phyloP scores from a whole-genome alignment of 2,797 vertebrate species.

The Microcaecilia unicolor region DNA sequence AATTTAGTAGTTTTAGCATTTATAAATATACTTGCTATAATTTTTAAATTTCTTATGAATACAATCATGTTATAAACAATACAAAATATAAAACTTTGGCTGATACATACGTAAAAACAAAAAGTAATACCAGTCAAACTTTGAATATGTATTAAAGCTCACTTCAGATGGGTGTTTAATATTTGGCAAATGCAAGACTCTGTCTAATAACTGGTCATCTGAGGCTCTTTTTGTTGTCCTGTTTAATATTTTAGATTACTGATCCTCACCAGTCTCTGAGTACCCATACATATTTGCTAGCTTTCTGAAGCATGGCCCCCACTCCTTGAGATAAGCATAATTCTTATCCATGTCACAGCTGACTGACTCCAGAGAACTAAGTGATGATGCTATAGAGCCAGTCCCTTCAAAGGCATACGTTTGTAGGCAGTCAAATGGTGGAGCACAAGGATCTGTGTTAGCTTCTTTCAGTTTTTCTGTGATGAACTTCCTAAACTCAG shows the following conservation, averaged over 20 bases:
- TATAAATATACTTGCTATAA: not conserved
- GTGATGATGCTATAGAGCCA: slow-evolving; percentile 72
- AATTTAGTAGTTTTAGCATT: too few relatives aligned
- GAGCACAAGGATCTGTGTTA: slow-evolving; percentile 60
- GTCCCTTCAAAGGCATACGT: slow-evolving; percentile 78
- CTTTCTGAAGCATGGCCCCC: slow-evolving; percentile 49
- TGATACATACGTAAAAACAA: slow-evolving; percentile 9
- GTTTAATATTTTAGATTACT: too few relatives aligned
- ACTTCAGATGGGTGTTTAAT: slow-evolving; percentile 10
- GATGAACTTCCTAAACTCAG: slow-evolving; percentile 79
- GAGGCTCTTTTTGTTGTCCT: too few relatives aligned
- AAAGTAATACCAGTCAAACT: slow-evolving; percentile 4
- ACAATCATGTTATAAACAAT: slow-evolving; percentile 10
- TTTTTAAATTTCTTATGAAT: slow-evolving; percentile 7
- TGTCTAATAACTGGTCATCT: too few relatives aligned
- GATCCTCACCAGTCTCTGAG: slow-evolving; percentile 2
- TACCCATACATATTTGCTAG: slow-evolving; percentile 55
- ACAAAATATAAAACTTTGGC: slow-evolving; percentile 7
- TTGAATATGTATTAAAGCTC: slow-evolving; percentile 15
- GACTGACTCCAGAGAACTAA: slow-evolving; percentile 75
- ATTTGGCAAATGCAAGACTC: not conserved
- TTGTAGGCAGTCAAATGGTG: slow-evolving; percentile 77
- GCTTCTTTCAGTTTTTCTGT: slow-evolving; percentile 77
- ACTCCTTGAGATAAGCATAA: slow-evolving; percentile 41
- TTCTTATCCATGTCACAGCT: slow-evolving; percentile 33